Evolutionary conservation across 2,797 vertebrate species (phyloP).

Genomic region (Pterois miles): DNA sequence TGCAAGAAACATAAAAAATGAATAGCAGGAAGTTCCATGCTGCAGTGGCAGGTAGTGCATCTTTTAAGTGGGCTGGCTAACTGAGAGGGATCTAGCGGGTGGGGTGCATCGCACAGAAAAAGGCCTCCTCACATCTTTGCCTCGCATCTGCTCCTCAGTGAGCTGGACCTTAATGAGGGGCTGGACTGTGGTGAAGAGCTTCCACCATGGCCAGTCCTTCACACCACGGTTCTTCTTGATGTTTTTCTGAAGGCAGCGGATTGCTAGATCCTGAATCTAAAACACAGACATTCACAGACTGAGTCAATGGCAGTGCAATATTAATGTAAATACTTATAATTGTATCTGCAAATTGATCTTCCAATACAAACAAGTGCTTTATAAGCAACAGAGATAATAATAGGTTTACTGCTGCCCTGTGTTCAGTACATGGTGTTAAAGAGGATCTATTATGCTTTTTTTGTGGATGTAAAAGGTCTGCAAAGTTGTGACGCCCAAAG

Average conservation of each 20-base stretch:
- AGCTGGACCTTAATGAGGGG: constrained; percentile 97
- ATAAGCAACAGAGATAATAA: background rate
- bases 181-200: constrained; percentile 93
- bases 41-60: background rate
- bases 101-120: background rate
- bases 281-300: constrained; percentile 15
- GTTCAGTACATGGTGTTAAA: background rate
- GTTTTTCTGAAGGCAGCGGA: constrained; percentile 88
- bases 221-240: constrained; percentile 93
- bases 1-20: constrained; percentile 10
- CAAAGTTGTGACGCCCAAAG: no score
- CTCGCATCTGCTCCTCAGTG: constrained; percentile 94
- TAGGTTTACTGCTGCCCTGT: background rate
- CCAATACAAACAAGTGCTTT: background rate
- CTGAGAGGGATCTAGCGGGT: constrained; percentile 5
- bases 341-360: background rate
- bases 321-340: background rate
- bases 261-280: constrained; percentile 95
- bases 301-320: background rate
- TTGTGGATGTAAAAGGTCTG: no score
- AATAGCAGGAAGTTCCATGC: background rate
- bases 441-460: no score
- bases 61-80: constrained; percentile 1
- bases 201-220: constrained; percentile 98
- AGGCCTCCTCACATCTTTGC: constrained; percentile 88